Percentiles rank a stretch among this genome's conserved stretches.
phyloP scores from a whole-genome alignment of 2,888 invertebrate genomes.

The Pyralis farinalis region DNA sequence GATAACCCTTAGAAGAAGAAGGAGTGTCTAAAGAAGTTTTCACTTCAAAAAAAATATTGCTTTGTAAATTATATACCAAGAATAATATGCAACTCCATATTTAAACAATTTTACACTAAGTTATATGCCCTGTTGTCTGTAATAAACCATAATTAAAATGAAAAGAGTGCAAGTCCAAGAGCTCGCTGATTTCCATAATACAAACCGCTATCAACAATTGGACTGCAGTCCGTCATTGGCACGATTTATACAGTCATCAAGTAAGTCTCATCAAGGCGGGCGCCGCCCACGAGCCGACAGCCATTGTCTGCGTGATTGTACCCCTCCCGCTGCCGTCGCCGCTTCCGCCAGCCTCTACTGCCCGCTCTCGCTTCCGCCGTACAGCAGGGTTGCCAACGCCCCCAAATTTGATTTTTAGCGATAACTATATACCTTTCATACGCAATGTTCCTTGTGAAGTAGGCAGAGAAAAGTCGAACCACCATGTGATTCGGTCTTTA shows the following conservation, averaged over 20 bases:
- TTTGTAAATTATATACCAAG: too few species aligned
- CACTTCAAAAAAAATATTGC: too few species aligned
- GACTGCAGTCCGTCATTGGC: neutral
- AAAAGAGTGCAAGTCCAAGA: neutral
- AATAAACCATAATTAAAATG: neutral
- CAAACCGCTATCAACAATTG: neutral
- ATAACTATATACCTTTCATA: too few species aligned
- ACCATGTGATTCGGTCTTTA: too few species aligned
- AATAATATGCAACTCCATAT: too few species aligned
- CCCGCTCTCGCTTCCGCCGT: neutral
- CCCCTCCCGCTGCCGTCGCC: constrained; percentile 9
- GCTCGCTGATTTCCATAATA: neutral
- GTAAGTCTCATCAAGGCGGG: neutral
- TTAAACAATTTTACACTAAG: too few species aligned
- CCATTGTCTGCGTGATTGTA: constrained; percentile 8
- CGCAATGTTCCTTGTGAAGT: too few species aligned
- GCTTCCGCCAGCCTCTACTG: constrained; percentile 19
- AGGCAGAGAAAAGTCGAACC: too few species aligned
- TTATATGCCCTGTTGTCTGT: too few species aligned
- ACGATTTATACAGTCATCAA: neutral
- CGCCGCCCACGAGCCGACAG: constrained; percentile 1
- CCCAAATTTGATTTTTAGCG: too few species aligned
- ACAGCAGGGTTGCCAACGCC: neutral
- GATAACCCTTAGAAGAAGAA: too few species aligned
- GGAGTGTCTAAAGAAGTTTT: too few species aligned